Evolutionary conservation across 2,888 invertebrate genomes (phyloP), one percentile per base, ranked within the genome.

Genomic region (Creontiades dilutus): DNA sequence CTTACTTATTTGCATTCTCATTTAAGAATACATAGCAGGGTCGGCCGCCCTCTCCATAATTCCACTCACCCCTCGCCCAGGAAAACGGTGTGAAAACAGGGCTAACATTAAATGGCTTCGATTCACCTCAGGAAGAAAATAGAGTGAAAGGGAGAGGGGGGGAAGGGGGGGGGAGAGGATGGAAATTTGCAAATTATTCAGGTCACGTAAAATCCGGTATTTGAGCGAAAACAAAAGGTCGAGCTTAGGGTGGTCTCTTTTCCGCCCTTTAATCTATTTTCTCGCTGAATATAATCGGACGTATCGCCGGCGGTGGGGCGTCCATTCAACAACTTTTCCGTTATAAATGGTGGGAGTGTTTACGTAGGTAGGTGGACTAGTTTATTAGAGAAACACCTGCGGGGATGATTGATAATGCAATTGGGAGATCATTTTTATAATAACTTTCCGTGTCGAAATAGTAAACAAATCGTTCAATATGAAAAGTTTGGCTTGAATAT

Each of bases 1-100:
- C 52, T 82, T 47, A 46, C 82, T 82, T 82, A 82, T 86, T 86
- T 86, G 86, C 86, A 86, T 86, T 75, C 86, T 75, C 86, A 86
- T 86, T 86, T 61, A 75, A 75, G 86, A 75, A 86, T 75, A 86
- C 86, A 86, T 86, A 86, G 61, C 75, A 75, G 28, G 75, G 19
- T 47, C 19, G 47, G 37, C 68, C 46, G 27, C 27, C 61, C 75
- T 47, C 12, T 28, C 86, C 75, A 86, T 75, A 86, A 75, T 86
- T 68, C 23, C 68, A n/a, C 46, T 75, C 68, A 23, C 23, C 23
- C 68, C 75, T n/a, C 4, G 13, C 19, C 4, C 57, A 27, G n/a
- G 61, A 52, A 27, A 85, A 82, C 47, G 14, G 82, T 52, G 82
- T 47, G 82, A 52, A 52, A 82, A 82, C 82, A 48, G 12, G 82